These are phyloP conservation scores for Ophion costatus DNA, from an alignment of 2,888 invertebrate species.

Conservation along the genomic window DNA sequence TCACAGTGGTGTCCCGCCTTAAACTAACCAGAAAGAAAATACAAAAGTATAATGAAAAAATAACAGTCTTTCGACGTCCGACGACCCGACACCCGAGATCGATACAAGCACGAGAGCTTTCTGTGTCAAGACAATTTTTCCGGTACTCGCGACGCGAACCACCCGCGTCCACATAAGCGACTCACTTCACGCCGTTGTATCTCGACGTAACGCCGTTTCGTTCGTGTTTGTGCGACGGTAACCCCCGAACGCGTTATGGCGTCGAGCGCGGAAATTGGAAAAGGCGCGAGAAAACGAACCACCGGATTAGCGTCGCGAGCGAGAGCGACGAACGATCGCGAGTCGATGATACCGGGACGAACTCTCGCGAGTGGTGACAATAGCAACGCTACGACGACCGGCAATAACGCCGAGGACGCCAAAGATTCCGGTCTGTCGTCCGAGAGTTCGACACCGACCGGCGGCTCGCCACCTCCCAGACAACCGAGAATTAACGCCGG, in stretches of 20 bases:
- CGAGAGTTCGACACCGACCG: constrained; percentile 80
- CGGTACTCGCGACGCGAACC: neutral
- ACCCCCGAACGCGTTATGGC: constrained; percentile 60
- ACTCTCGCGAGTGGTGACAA: constrained; percentile 43
- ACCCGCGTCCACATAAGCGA: neutral
- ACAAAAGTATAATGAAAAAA: neutral
- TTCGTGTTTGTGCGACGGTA: neutral
- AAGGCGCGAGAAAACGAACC: constrained; percentile 75
- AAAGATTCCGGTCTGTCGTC: constrained; percentile 81
- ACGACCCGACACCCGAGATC: constrained; percentile 30
- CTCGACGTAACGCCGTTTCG: neutral
- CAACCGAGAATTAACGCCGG: constrained; percentile 70
- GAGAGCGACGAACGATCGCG: constrained; percentile 54
- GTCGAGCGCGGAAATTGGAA: constrained; percentile 69
- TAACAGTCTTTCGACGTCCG: neutral
- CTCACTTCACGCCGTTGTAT: neutral
- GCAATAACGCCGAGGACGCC: constrained; percentile 74
- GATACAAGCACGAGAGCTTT: constrained; percentile 48
- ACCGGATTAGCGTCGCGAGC: constrained; percentile 62
- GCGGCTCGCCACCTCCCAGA: constrained; percentile 79
- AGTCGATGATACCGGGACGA: constrained; percentile 37
- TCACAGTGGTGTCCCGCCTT: too few relatives aligned
- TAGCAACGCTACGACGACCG: constrained; percentile 47
- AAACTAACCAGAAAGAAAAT: too few relatives aligned
- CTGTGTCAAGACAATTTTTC: constrained; percentile 41